A percentile compares a stretch with the other conserved stretches of the same genome.
These are phyloP conservation scores for Drosophila nr. perissopoda DNA, from an alignment of 2,888 invertebrate species.

Conservation along the genomic window DNA sequence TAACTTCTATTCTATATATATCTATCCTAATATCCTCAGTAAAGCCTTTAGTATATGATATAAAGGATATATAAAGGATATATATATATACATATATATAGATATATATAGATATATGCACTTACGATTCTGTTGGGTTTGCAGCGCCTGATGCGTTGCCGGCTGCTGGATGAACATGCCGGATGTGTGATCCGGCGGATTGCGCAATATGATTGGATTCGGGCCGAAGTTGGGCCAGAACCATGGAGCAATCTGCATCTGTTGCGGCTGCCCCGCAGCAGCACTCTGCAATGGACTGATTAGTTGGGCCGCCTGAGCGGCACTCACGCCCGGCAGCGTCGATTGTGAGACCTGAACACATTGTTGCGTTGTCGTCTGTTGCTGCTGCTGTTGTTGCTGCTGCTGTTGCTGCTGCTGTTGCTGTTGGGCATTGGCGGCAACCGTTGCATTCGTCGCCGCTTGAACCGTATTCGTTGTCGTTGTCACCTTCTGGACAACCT, in stretches of 20 bases:
- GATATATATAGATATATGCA: not conserved
- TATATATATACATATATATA: not conserved
- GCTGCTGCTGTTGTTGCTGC: slow-evolving; percentile 74
- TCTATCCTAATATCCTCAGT: not conserved
- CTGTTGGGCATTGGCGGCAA: not conserved
- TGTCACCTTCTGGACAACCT: slow-evolving; percentile 87
- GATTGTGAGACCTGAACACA: slow-evolving; percentile 91
- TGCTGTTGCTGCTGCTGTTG: slow-evolving; percentile 6
- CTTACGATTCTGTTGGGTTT: slow-evolving; percentile 88
- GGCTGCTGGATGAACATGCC: slow-evolving; percentile 93
- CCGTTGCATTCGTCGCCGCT: slow-evolving; percentile 56
- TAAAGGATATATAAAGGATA: not conserved
- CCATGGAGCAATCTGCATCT: slow-evolving; percentile 93
- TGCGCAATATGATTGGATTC: slow-evolving; percentile 91
- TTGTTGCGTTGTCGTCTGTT: slow-evolving; percentile 87
- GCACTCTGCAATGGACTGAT: slow-evolving; percentile 90
- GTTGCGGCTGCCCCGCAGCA: slow-evolving; percentile 87
- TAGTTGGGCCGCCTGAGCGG: slow-evolving; percentile 88
- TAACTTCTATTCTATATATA: not conserved
- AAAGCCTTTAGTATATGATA: not conserved
- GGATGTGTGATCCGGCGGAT: slow-evolving; percentile 90
- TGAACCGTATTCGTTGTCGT: slow-evolving; percentile 83
- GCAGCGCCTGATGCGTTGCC: slow-evolving; percentile 86
- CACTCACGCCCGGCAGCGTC: slow-evolving; percentile 86
- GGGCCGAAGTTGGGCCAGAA: slow-evolving; percentile 91